These are phyloP conservation scores for Hydractinia symbiolongicarpus DNA, from an alignment of 30 jellyfish, hydroid and myxozoan genomes.

Conservation along the genomic window DNA sequence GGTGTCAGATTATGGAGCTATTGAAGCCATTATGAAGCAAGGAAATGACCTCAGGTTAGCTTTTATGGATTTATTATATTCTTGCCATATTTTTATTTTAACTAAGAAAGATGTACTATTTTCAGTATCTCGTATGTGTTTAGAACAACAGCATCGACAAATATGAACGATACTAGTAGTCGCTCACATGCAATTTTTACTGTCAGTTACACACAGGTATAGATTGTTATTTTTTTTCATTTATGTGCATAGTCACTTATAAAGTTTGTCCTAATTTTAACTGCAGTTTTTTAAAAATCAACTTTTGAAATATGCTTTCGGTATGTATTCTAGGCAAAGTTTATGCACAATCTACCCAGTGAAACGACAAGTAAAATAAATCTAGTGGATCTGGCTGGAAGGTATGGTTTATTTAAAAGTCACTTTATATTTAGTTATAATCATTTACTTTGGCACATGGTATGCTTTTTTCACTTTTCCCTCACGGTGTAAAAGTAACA, in stretches of 20 bases:
- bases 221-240: not conserved
- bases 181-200: slow-evolving; percentile 95
- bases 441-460: not conserved
- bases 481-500: no score
- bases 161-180: slow-evolving; percentile 94
- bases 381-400: slow-evolving; percentile 95
- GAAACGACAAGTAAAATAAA: slow-evolving; percentile 79
- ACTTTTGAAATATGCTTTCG: not conserved
- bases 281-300: no score
- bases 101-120: not conserved
- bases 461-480: not conserved
- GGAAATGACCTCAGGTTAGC: slow-evolving; percentile 81
- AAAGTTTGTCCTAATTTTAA: no score
- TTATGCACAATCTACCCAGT: slow-evolving; percentile 87
- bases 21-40: slow-evolving; percentile 81
- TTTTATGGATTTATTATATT: not conserved
- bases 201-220: slow-evolving; percentile 85
- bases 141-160: slow-evolving; percentile 95
- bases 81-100: not conserved
- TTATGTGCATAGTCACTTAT: not conserved
- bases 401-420: slow-evolving; percentile 34
- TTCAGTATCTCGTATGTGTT: not conserved
- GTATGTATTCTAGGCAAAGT: slow-evolving; percentile 58
- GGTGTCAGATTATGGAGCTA: slow-evolving; percentile 78
- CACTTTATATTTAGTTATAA: not conserved